These are phyloP conservation scores for Cosmopolites sordidus DNA, from an alignment of 2,888 invertebrate genomes.

Conservation along the genomic window DNA sequence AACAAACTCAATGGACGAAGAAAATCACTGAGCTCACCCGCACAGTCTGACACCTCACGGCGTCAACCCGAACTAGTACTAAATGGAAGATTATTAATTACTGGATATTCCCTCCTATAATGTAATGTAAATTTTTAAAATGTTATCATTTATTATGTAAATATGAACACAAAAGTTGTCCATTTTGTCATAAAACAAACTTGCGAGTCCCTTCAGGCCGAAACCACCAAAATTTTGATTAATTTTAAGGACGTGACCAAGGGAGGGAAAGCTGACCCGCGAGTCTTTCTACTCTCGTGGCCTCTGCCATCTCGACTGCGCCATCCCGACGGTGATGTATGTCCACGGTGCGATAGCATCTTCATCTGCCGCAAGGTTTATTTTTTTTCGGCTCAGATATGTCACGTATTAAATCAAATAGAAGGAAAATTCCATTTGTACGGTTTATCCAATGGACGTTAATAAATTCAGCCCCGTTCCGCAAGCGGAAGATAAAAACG, in stretches of 20 bases:
- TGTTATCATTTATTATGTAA: too few species aligned
- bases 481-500: conserved; percentile 23
- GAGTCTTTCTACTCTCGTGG: too few species aligned
- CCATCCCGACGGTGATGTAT: conserved; percentile 41
- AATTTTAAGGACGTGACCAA: conserved; percentile 39
- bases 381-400: conserved; percentile 35
- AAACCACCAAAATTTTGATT: conserved; percentile 43
- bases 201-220: too few species aligned
- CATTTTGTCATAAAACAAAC: too few species aligned
- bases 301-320: conserved; percentile 30
- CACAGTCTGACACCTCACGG: too few species aligned
- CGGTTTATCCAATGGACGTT: conserved; percentile 29
- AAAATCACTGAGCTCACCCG: too few species aligned
- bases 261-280: conserved; percentile 23
- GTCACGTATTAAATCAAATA: conserved; percentile 37
- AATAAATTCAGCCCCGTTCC: conserved; percentile 28
- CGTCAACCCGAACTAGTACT: too few species aligned
- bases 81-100: too few species aligned
- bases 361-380: conserved; percentile 34
- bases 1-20: too few species aligned
- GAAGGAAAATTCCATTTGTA: conserved; percentile 32
- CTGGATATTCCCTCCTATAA: too few species aligned
- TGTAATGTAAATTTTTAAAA: too few species aligned
- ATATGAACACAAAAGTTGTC: too few species aligned
- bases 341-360: conserved; percentile 41